Evolutionary conservation across 2,797 vertebrate species (phyloP), one percentile per base, ranked within the genome.

Genomic region (Prunella strophiata): DNA sequence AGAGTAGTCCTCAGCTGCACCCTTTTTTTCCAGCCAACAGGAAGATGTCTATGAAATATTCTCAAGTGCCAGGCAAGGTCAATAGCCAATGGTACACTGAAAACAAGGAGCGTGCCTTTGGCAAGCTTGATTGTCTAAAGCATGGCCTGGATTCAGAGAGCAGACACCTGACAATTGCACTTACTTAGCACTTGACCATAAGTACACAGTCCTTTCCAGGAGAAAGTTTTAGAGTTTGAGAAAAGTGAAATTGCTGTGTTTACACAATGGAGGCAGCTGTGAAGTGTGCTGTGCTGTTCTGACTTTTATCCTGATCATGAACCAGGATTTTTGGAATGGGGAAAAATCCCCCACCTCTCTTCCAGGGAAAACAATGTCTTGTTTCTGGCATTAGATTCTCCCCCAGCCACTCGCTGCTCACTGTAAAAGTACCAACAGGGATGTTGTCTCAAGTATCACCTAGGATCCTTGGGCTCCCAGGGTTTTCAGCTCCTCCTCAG

Each of bases 11-110:
- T 92, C 50, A 89, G 88, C 83, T 91, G 77, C 61, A 79, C 88
- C 83, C 63, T 75, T 82, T 93, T 91, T 88, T 88, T 25, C 74
- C 80, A 71, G 74, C 85, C 77, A 88, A 90, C 82, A 90, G 88
- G 91, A 86, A 82, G 74, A 96, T 63, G 45, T 90, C 74, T 82
- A 5, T 65, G 91, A 93, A 94, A 82, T 94, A 59, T 82, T 93
- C 92, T 72, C 45, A 79, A 93, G 77, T 73, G 67, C 59, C 42
- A 61, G 58, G 67, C 77, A 59, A 74, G 89, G 85, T 87, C 16
- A 5, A 34, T 90, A 76, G 77, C 67, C 71, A 48, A 1, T 0
- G 13, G 52, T 54, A 54, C 14, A 29, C 42, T 67, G 83, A 59
- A 89, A 88, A 91, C 71, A 94, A 62, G 50, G 40, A 82, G 45